A percentile compares a stretch with the other conserved stretches of the same genome.
These are phyloP conservation scores for Falco concolor DNA, from an alignment of 2,797 vertebrate species.

Conservation along the genomic window DNA sequence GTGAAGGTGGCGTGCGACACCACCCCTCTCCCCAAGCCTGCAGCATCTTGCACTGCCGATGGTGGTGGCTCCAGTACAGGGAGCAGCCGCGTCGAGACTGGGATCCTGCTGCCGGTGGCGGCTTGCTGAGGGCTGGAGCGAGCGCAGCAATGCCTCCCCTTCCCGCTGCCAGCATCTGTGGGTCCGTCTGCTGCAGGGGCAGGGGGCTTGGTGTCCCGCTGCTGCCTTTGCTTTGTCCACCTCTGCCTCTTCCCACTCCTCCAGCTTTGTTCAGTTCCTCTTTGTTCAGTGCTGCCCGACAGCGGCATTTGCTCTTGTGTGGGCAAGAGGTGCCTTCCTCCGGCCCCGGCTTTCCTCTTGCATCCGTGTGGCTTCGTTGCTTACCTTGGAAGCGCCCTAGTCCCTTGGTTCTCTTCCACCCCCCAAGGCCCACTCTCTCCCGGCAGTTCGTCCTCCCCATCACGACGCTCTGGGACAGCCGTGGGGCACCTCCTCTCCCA, in stretches of 20 bases:
- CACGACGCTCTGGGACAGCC: fast-evolving
- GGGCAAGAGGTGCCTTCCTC: not conserved
- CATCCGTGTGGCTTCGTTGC: not conserved
- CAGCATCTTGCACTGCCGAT: fast-evolving
- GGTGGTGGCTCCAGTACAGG: not conserved
- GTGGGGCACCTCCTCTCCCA: not conserved
- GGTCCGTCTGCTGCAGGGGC: not conserved
- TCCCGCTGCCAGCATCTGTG: not conserved
- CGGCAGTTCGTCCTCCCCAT: not conserved
- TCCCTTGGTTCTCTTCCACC: not conserved
- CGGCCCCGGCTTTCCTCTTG: not conserved
- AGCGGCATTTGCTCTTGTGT: fast-evolving
- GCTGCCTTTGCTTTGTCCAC: not conserved
- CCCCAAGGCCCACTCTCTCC: not conserved
- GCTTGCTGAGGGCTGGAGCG: not conserved
- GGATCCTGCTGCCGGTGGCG: not conserved
- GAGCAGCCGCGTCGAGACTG: fast-evolving
- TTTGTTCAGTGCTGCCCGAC: constrained; percentile 9
- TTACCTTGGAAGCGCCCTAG: not conserved
- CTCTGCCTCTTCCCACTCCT: not conserved
- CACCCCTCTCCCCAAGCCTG: not conserved
- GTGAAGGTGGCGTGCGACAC: not conserved
- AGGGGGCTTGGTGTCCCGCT: fast-evolving
- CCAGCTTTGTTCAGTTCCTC: constrained; percentile 33
- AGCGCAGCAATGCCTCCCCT: not conserved